A percentile compares a stretch with the other conserved stretches of the same genome.
phyloP scores from a whole-genome alignment of 2,797 vertebrate genomes.

The Kryptolebias ocellatus region DNA sequence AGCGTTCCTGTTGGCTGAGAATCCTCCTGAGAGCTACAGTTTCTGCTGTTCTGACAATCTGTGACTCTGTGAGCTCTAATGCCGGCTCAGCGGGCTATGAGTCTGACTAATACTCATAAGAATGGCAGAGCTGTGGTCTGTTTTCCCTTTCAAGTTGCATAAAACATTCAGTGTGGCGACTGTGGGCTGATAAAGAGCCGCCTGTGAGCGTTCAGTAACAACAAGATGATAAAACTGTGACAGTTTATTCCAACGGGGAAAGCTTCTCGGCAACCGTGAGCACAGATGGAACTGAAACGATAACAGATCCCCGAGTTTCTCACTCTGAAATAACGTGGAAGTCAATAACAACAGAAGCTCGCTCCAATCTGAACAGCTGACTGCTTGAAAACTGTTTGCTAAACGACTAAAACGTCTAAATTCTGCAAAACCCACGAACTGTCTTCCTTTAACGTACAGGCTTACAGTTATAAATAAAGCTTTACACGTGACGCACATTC shows the following conservation, averaged over 20 bases:
- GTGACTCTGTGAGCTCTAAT: slow-evolving; percentile 21
- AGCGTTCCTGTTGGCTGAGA: slow-evolving; percentile 13
- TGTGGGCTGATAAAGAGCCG: not conserved
- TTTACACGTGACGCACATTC: too few relatives aligned
- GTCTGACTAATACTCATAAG: slow-evolving; percentile 50
- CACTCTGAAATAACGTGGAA: not conserved
- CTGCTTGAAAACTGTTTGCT: too few relatives aligned
- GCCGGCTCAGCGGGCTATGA: slow-evolving; percentile 54
- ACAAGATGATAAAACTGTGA: slow-evolving; percentile 1
- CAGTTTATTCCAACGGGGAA: not conserved
- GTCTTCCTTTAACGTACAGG: too few relatives aligned
- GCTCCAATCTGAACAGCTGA: not conserved
- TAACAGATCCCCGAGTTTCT: too few relatives aligned
- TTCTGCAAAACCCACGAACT: too few relatives aligned
- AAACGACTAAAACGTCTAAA: too few relatives aligned
- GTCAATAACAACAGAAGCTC: not conserved
- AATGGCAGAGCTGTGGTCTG: slow-evolving; percentile 27
- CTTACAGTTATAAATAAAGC: too few relatives aligned
- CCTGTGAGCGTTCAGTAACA: slow-evolving; percentile 4
- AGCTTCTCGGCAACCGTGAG: not conserved
- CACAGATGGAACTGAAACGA: not conserved
- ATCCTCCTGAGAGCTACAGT: slow-evolving; percentile 31
- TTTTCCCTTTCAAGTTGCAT: slow-evolving; percentile 11
- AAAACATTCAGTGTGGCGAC: slow-evolving; percentile 5
- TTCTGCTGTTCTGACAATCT: slow-evolving; percentile 27